Conservation (phyloP, 1,140 invertebrate species). For the Drosophila pachea region DNA sequence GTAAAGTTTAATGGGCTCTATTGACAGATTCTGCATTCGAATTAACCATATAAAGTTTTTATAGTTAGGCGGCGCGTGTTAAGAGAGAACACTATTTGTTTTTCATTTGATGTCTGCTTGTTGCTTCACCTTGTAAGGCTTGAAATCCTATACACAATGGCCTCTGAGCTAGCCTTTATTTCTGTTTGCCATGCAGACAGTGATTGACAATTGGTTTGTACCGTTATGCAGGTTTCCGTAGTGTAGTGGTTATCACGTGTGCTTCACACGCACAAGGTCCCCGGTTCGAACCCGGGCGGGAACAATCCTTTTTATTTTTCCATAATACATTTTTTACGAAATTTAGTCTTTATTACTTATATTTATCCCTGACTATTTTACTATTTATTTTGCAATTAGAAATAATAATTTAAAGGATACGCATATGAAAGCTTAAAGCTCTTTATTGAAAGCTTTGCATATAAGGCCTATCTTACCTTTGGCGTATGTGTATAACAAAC, state of each 20-base stretch:
- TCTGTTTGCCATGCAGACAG: not conserved
- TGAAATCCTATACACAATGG: no score
- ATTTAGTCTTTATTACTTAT: not conserved
- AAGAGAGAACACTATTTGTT: no score
- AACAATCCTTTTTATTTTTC: constrained; percentile 66
- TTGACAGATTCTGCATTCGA: constrained; percentile 35
- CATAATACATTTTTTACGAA: not conserved
- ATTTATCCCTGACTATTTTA: no score
- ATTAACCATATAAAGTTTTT: constrained; percentile 1
- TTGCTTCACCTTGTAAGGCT: no score
- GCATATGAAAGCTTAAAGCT: constrained; percentile 36
- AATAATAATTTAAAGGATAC: no score
- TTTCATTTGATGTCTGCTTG: no score
- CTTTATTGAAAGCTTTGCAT: constrained; percentile 19
- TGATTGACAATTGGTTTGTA: not conserved
- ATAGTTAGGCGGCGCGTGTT: no score
- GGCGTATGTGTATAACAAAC: no score
- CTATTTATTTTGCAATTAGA: no score
- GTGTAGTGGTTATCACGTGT: constrained; percentile 82
- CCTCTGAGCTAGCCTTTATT: not conserved
- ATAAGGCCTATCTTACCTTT: no score
- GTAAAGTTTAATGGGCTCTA: constrained; percentile 26
- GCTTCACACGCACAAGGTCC: constrained; percentile 84
- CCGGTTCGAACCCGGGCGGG: constrained; percentile 83
- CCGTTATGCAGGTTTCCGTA: constrained; percentile 42